Base-by-base conservation (phyloP, 2,113 vertebrate genomes). In the Emydura subglobosa region DNA sequence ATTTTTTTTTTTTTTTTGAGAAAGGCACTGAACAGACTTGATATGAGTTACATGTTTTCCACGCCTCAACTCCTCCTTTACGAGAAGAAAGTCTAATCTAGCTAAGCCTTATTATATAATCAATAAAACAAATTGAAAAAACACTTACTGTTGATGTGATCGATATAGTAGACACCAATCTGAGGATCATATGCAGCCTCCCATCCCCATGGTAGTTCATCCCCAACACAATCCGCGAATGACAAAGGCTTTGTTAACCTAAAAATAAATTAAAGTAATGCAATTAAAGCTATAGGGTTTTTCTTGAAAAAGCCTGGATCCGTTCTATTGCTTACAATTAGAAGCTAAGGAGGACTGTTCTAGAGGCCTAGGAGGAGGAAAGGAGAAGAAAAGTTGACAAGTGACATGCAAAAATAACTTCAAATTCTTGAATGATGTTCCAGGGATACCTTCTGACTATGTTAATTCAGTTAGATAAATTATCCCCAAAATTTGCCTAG, bases 121-220 rank as follows among this genome's bases (percentile, higher is more conserved):
- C 76, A 61, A 50, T 78, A 76, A 0, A 29, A 85, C 61, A 92
- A 93, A 94, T 0, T 39, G 74, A 86, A 68, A 61, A 81, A 94
- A 83, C 74, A 98, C 99, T 99, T 97, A 99, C 99, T 98, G 96
- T 99, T 99, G 94, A 99, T 79, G 94, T 99, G 99, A 96, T 99
- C 98, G 22, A 99, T 98, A 79, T 98, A 99, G 97, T 98, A 99
- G 13, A 98, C 98, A 61, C 99, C 99, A 89, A 99, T 98, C 95
- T 99, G 99, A 85, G 98, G 98, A 93, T 99, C 99, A 27, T 98
- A 99, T 0, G 98, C 98, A 0, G 98, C 98, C 96, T 99, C 99
- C 99, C 99, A 99, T 74, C 99, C 99, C 98, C 98, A 99, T 0
- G 99, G 99, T 49, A 99, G 97, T 89, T 99, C 99, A 97, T 99